Conservation (phyloP, 2,113 vertebrate species). For the Hemibagrus wyckioides region DNA sequence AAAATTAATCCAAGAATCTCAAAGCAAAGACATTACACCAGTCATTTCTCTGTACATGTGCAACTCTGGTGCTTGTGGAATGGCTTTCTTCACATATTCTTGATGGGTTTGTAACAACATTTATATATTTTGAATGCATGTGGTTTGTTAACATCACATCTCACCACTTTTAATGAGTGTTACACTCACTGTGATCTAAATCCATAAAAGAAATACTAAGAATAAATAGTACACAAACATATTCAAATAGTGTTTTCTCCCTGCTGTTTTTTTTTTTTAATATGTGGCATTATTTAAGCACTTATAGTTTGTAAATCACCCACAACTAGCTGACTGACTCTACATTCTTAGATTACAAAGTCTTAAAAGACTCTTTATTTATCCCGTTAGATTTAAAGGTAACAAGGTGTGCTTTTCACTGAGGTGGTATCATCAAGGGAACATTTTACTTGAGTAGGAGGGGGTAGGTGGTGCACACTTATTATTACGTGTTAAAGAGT, state of each 20-base stretch:
- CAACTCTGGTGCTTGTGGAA: neutral
- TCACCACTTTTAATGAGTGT: neutral
- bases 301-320: no score
- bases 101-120: neutral
- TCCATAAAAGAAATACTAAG: no score
- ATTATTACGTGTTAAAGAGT: neutral
- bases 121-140: neutral
- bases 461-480: neutral
- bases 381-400: neutral
- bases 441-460: no score
- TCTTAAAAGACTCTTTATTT: neutral
- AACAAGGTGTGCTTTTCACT: neutral
- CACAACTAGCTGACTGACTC: no score
- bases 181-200: neutral
- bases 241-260: neutral
- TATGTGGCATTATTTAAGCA: neutral
- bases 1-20: neutral
- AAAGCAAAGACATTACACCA: neutral
- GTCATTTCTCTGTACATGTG: neutral
- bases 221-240: neutral
- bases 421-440: no score
- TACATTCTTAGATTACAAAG: no score
- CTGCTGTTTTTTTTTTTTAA: neutral
- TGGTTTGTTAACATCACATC: neutral
- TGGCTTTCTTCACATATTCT: neutral